Percentiles rank a stretch among this genome's conserved stretches.
Conservation (phyloP, 2,797 vertebrate genomes). For the Cirrhinus mrigala region DNA sequence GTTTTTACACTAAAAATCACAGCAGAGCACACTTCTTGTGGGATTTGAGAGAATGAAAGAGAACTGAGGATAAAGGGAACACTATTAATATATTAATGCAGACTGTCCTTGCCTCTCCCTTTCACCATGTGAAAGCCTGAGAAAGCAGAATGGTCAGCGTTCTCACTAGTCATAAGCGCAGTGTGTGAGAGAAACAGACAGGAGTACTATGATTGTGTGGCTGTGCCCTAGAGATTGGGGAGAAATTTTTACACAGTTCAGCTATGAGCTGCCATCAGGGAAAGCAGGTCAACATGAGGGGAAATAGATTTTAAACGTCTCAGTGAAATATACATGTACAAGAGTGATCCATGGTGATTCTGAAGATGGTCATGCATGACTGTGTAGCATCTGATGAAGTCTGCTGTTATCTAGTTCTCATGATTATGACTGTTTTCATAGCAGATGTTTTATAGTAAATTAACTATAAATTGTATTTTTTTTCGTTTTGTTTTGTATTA, state of each 20-base stretch:
- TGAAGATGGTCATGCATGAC: background rate
- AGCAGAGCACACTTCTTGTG: conserved; percentile 2
- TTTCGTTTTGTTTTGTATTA: too few species aligned
- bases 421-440: background rate
- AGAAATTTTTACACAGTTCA: conserved; percentile 19
- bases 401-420: background rate
- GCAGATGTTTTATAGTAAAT: background rate
- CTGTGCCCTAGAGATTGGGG: conserved; percentile 23
- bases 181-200: conserved; percentile 35
- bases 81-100: conserved; percentile 49
- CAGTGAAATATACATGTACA: conserved; percentile 30
- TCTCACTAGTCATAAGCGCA: background rate
- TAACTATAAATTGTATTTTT: background rate
- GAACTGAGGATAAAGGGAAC: conserved; percentile 33
- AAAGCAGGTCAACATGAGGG: background rate
- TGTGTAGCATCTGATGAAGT: background rate
- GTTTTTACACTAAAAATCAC: conserved; percentile 26
- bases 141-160: conserved; percentile 11
- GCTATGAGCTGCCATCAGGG: background rate
- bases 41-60: conserved; percentile 37
- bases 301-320: conserved; percentile 31
- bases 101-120: conserved; percentile 7
- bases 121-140: conserved; percentile 14
- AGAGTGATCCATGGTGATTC: conserved; percentile 1
- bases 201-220: conserved; percentile 21